Percentiles rank a stretch among this genome's conserved stretches.
Evolutionary conservation across 1,140 invertebrate species (phyloP).

Genomic region (Chrysopa pallens): DNA sequence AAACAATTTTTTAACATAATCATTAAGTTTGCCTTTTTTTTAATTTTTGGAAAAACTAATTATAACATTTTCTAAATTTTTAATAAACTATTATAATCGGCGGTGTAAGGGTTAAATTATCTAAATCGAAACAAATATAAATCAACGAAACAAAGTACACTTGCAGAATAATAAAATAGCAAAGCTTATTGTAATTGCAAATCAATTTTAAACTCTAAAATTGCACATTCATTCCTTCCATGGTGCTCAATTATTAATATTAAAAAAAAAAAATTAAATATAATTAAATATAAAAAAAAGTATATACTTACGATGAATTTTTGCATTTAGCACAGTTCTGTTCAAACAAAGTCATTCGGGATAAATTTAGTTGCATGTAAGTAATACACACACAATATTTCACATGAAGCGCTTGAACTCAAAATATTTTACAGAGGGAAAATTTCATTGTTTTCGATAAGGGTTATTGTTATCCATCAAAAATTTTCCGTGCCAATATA

Average conservation of each 20-base stretch:
- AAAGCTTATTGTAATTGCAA: neutral
- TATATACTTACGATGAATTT: neutral
- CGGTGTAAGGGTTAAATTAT: neutral
- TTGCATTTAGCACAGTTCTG: neutral
- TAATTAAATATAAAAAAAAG: neutral
- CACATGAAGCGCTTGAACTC: neutral
- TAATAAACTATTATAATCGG: neutral
- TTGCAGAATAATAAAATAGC: no score
- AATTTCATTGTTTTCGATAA: no score
- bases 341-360: no score
- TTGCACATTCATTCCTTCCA: conserved; percentile 23
- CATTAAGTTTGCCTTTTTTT: no score
- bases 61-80: no score
- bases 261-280: neutral
- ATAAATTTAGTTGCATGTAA: neutral
- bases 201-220: conserved; percentile 5
- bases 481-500: no score
- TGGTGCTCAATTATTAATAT: conserved; percentile 22
- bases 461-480: no score
- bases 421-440: neutral
- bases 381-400: neutral
- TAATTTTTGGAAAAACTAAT: no score
- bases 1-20: no score
- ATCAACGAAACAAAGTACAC: no score
- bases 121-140: neutral